These are phyloP conservation scores for Acrossocheilus fasciatus DNA, from an alignment of 2,797 vertebrate genomes.

Conservation along the genomic window DNA sequence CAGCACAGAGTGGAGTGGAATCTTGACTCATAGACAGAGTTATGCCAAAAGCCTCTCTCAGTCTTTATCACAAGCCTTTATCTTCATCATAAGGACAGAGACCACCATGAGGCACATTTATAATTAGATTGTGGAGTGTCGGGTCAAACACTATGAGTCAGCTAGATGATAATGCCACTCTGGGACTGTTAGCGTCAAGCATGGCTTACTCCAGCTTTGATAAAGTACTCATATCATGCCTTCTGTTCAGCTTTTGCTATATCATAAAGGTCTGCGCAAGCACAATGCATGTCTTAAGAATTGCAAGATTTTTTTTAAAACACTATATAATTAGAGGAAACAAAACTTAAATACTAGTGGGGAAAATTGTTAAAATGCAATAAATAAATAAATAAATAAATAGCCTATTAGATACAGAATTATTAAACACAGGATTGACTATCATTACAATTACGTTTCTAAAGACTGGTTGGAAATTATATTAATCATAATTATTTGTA, in stretches of 20 bases:
- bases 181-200: constrained; percentile 26
- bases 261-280: constrained; percentile 1
- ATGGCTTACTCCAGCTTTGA: constrained; percentile 24
- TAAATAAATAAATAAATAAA: neutral
- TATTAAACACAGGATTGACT: neutral
- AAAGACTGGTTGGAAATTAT: neutral
- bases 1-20: constrained; percentile 38
- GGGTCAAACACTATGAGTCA: constrained; percentile 52
- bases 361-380: neutral
- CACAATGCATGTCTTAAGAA: neutral
- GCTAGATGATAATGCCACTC: constrained; percentile 36
- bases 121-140: constrained; percentile 58
- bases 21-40: constrained; percentile 54
- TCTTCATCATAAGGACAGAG: constrained; percentile 55
- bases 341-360: neutral
- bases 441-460: neutral
- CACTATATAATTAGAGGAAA: neutral
- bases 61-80: constrained; percentile 49
- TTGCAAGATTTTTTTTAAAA: neutral
- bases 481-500: neutral
- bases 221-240: constrained; percentile 38
- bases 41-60: constrained; percentile 48
- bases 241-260: constrained; percentile 12
- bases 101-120: constrained; percentile 50
- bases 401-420: neutral